Conservation (phyloP, 2,797 vertebrate species). For the Ambastaia sidthimunki region DNA sequence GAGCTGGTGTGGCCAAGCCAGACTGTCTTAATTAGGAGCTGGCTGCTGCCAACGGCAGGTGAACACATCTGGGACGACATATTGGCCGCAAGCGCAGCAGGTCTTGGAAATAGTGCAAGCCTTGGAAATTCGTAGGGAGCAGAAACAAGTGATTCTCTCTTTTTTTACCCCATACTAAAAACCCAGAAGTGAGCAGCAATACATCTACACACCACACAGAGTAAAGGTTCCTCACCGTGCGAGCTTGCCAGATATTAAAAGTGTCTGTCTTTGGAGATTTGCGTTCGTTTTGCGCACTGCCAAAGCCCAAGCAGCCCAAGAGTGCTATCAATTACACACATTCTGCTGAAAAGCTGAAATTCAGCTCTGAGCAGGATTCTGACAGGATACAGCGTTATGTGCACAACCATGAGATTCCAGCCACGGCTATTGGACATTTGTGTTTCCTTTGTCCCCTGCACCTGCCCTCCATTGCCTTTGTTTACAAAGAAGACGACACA, state of each 20-base stretch:
- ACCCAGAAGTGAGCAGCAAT: slow-evolving; percentile 45
- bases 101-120: slow-evolving; percentile 62
- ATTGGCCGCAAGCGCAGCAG: slow-evolving; percentile 59
- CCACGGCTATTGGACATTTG: slow-evolving; percentile 55
- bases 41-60: slow-evolving; percentile 60
- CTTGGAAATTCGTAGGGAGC: slow-evolving; percentile 49
- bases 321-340: slow-evolving; percentile 62
- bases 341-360: slow-evolving; percentile 64
- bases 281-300: slow-evolving; percentile 55
- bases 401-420: slow-evolving; percentile 53
- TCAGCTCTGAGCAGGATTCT: slow-evolving; percentile 57
- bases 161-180: slow-evolving; percentile 15
- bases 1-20: slow-evolving; percentile 52
- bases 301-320: slow-evolving; percentile 56
- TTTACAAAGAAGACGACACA: slow-evolving; percentile 46
- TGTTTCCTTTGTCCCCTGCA: slow-evolving; percentile 55
- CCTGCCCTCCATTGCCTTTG: slow-evolving; percentile 57
- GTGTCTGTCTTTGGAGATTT: slow-evolving; percentile 53
- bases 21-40: slow-evolving; percentile 65
- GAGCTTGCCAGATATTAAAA: slow-evolving; percentile 54
- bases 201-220: slow-evolving; percentile 25
- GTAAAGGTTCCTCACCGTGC: slow-evolving; percentile 33
- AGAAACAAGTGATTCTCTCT: slow-evolving; percentile 32
- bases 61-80: slow-evolving; percentile 66
- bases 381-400: slow-evolving; percentile 60